Evolutionary conservation across 1,140 invertebrate genomes (phyloP), one percentile per base, ranked within the genome.

Genomic region (Halictus rubicundus): DNA sequence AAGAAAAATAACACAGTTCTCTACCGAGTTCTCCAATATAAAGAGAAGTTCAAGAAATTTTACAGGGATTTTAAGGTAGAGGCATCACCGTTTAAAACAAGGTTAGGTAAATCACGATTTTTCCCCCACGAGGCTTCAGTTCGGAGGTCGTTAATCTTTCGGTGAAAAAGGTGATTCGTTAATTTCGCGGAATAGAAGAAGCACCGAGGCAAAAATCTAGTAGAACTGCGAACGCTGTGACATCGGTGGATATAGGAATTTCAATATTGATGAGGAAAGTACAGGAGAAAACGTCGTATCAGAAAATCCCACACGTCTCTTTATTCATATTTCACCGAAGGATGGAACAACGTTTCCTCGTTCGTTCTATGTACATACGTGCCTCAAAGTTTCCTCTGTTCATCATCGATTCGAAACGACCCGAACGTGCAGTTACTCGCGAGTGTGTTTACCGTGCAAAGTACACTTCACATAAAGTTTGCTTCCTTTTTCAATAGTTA

Each of bases 271-370:
- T 39, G 46, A 68, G 23, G 32, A 57, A 42, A 49, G 57, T n/a
- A 27, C 2, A 72, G 27, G 21, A 68, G 42, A 3, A 66, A 23
- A n/a, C 68, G 37, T 64, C 42, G 25, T 37, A 27, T 19, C 23
- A 68, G 71, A 81, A 76, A 64, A 61, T 21, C n/a, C 10, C 23
- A 10, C 14, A 14, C 8, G 7, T 60, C 46, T 68, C 68, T 72
- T 66, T 70, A 74, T 82, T 78, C 76, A 73, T 68, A 68, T 63
- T 42, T 54, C 23, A 52, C 64, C 46, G 42, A 52, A 60, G 59
- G 46, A 54, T 32, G 27, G 49, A 78, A 64, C n/a, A 63, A 39
- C 69, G 52, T 72, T 78, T 68, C 63, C 49, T 66, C 59, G 42
- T 65, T 70, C 54, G 59, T 32, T 68, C 52, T 52, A 23, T 61